phyloP scores from a whole-genome alignment of 2,888 invertebrate species.

The Xestia xanthographa region DNA sequence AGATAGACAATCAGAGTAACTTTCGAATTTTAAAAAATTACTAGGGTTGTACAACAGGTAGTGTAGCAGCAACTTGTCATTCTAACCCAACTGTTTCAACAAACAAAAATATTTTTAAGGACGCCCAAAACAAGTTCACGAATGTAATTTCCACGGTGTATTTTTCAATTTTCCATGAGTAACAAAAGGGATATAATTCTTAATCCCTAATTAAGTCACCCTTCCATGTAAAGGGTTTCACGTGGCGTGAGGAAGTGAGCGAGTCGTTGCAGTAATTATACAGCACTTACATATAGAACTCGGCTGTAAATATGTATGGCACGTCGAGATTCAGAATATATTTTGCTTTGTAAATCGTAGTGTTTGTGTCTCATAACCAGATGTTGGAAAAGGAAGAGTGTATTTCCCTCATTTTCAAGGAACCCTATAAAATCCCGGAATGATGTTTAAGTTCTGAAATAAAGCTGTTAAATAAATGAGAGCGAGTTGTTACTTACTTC shows the following conservation, averaged over 20 bases:
- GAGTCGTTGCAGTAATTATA: constrained; percentile 33
- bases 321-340: not conserved
- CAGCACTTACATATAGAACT: not conserved
- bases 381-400: not conserved
- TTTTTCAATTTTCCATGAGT: constrained; percentile 35
- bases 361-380: not conserved
- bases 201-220: constrained; percentile 58
- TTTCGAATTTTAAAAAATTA: not conserved
- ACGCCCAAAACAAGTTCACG: not conserved
- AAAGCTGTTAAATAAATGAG: too few species aligned
- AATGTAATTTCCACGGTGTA: constrained; percentile 7
- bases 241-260: constrained; percentile 11
- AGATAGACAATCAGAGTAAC: too few species aligned
- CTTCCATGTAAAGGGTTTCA: constrained; percentile 52
- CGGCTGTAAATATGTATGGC: not conserved
- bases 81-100: not conserved
- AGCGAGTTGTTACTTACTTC: too few species aligned
- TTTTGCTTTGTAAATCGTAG: not conserved
- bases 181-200: constrained; percentile 46
- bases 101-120: not conserved
- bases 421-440: not conserved
- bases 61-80: not conserved
- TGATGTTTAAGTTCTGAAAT: not conserved
- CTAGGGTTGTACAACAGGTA: not conserved
- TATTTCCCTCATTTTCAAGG: too few species aligned